Percentiles rank a stretch among this genome's conserved stretches.
Conservation (phyloP, 2,113 vertebrate genomes). For the Miniopterus natalensis region DNA sequence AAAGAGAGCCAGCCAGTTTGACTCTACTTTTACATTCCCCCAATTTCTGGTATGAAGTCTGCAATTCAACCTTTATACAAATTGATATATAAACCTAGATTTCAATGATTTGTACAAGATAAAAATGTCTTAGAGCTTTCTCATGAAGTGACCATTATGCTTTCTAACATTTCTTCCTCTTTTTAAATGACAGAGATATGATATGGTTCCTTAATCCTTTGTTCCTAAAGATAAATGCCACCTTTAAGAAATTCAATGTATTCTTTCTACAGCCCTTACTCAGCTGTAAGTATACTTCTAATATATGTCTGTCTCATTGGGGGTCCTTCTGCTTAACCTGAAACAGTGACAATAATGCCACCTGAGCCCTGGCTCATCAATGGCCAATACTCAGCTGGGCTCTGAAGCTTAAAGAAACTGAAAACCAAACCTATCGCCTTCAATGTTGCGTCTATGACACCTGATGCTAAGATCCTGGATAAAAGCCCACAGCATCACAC, state of each 20-base stretch:
- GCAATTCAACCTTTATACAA: neutral
- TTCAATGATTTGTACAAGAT: neutral
- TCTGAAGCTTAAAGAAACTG: conserved; percentile 51
- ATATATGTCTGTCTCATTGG: conserved; percentile 25
- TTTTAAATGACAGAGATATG: neutral
- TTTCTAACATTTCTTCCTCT: neutral
- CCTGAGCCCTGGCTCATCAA: conserved; percentile 43
- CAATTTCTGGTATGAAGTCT: neutral
- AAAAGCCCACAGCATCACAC: conserved; percentile 19
- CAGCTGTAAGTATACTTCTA: conserved; percentile 28
- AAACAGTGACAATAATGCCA: conserved; percentile 33
- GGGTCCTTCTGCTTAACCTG: neutral
- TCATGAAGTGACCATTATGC: neutral
- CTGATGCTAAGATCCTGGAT: conserved; percentile 43
- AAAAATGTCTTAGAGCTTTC: neutral
- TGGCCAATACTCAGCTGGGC: conserved; percentile 57
- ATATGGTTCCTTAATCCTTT: neutral
- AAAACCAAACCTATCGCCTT: conserved; percentile 52
- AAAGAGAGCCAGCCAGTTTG: neutral
- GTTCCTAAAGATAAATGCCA: conserved; percentile 29
- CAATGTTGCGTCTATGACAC: neutral
- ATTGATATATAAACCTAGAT: neutral
- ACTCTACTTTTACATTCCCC: neutral
- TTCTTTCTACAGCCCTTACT: neutral
- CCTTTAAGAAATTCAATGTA: conserved; percentile 38